Evolutionary conservation across 2,888 invertebrate species (phyloP).

Genomic region (Metopia argyrocephala): DNA sequence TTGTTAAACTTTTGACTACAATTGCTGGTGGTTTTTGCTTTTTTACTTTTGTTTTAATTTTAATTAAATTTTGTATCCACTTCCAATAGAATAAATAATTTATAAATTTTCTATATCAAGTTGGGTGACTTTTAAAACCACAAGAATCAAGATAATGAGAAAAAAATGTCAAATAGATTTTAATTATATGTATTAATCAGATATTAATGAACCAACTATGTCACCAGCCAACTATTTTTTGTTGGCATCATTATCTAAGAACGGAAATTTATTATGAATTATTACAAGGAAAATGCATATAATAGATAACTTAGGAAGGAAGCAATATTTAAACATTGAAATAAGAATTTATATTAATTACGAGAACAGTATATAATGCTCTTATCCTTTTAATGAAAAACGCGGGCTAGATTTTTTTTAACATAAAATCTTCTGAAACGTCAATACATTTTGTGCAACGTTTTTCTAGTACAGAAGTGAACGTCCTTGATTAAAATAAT

Average conservation of each 20-base stretch:
- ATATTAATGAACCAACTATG: conserved; percentile 12
- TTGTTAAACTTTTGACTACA: conserved; percentile 13
- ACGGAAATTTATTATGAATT: conserved; percentile 38
- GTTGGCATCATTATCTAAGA: conserved; percentile 17
- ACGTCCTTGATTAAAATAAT: too few relatives aligned
- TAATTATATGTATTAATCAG: conserved; percentile 8
- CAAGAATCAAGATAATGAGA: conserved; percentile 26
- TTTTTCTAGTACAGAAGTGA: too few relatives aligned
- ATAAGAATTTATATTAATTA: too few relatives aligned
- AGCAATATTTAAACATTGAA: too few relatives aligned
- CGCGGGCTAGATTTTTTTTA: too few relatives aligned
- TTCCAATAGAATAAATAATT: conserved; percentile 1
- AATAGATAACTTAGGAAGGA: not conserved
- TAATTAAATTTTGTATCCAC: too few relatives aligned
- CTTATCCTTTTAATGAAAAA: too few relatives aligned
- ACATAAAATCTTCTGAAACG: too few relatives aligned
- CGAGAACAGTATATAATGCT: too few relatives aligned
- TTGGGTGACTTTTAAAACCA: conserved; percentile 43
- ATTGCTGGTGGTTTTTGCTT: conserved; percentile 27
- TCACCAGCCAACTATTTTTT: conserved; percentile 6
- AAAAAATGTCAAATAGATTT: conserved; percentile 11
- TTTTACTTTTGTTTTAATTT: conserved; percentile 18
- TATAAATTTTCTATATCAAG: conserved; percentile 22
- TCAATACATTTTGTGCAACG: too few relatives aligned
- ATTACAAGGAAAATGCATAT: conserved; percentile 12